phyloP scores from a whole-genome alignment of 2,888 invertebrate genomes.

The Campaea margaritaria region DNA sequence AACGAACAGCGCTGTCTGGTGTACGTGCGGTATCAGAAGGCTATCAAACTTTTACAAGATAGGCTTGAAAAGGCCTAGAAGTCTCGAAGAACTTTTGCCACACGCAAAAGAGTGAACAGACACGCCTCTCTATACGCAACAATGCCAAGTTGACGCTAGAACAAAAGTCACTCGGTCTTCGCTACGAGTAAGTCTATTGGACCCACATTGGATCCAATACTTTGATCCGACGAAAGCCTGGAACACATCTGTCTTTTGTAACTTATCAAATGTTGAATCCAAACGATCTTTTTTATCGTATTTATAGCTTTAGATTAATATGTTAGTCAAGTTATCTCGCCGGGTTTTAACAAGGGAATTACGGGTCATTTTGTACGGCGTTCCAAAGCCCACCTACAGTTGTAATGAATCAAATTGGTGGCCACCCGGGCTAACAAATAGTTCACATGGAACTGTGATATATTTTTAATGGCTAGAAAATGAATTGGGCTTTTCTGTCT shows the following conservation, averaged over 20 bases:
- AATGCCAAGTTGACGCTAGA: too few species aligned
- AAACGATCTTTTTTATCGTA: slow-evolving; percentile 46
- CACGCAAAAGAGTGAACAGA: too few species aligned
- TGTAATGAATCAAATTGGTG: slow-evolving; percentile 73
- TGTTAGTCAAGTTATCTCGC: slow-evolving; percentile 66
- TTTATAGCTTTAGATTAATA: slow-evolving; percentile 77
- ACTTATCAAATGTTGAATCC: slow-evolving; percentile 42
- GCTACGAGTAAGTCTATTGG: too few species aligned
- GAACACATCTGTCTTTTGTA: not conserved
- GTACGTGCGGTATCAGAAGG: too few species aligned
- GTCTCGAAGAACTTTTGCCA: too few species aligned
- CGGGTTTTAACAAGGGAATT: slow-evolving; percentile 77
- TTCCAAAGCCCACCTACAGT: slow-evolving; percentile 75
- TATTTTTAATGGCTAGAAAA: slow-evolving; percentile 60
- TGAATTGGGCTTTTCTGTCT: slow-evolving; percentile 45
- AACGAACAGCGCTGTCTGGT: too few species aligned
- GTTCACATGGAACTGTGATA: slow-evolving; percentile 59
- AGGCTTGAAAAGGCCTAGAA: too few species aligned
- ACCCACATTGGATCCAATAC: too few species aligned
- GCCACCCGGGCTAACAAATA: slow-evolving; percentile 71
- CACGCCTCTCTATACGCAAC: too few species aligned
- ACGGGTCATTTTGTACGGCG: slow-evolving; percentile 75
- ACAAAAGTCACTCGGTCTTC: too few species aligned
- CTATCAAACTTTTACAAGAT: too few species aligned
- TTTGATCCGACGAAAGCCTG: not conserved